Conservation (phyloP, 2,113 vertebrate species). For the Manacus vitellinus region DNA sequence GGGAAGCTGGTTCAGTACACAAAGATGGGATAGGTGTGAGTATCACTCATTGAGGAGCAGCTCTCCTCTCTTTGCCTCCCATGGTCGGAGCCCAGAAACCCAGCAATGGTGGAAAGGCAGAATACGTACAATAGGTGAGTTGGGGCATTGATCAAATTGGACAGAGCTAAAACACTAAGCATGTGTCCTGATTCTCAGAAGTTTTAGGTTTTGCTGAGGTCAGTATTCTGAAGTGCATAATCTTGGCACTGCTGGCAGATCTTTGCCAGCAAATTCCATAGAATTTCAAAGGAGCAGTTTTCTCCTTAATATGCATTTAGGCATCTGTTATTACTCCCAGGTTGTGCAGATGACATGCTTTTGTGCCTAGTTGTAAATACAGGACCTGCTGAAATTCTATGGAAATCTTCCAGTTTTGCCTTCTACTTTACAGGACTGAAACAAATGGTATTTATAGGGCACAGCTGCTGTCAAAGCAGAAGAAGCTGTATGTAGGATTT, state of each 20-base stretch:
- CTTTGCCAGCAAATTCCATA: neutral
- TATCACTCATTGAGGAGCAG: neutral
- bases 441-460: neutral
- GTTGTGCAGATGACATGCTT: neutral
- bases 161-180: neutral
- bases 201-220: neutral
- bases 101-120: neutral
- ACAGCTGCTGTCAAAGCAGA: neutral
- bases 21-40: neutral
- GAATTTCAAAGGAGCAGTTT: neutral
- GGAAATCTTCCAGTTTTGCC: neutral
- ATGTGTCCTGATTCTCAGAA: neutral
- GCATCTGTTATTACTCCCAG: neutral
- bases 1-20: neutral
- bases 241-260: neutral
- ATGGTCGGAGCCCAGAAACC: neutral
- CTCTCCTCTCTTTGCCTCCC: neutral
- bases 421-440: neutral
- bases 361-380: neutral
- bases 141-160: neutral
- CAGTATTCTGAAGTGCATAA: neutral
- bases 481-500: rapidly evolving
- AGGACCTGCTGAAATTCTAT: neutral
- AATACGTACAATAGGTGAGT: neutral
- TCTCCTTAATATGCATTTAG: neutral